Evolutionary conservation across 1,140 invertebrate genomes (phyloP), one percentile per base, ranked within the genome.

Genomic region (Heliconius eleuchia): DNA sequence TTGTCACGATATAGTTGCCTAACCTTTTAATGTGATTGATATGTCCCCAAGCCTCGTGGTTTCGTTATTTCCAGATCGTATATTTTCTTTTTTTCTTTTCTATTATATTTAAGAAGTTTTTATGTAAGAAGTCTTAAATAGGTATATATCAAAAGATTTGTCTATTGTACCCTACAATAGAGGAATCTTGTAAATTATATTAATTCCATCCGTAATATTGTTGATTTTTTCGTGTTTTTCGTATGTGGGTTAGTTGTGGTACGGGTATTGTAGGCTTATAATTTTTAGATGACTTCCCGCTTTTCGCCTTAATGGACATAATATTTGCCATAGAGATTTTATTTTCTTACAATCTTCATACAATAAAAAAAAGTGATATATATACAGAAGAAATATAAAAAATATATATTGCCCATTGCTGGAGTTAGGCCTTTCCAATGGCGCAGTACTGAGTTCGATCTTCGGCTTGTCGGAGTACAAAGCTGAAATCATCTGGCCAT

Each of bases 21-120:
- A 23, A 57, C n/a, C n/a, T 57, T 57, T 57, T 57, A 57, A n/a
- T 57, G 55, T 57, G 55, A 57, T 57, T 57, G 55, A 23, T 57
- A 23, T 57, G n/a, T 57, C 55, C 4, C 55, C 55, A 11, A 57
- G 55, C 9, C 7, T 9, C 50, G n/a, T n/a, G 55, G 55, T n/a
- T 57, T n/a, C n/a, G 55, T 23, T 57, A 57, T 23, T 57, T 57
- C 55, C n/a, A 57, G 2, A 23, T 23, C 55, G 55, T 57, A 18
- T 57, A 57, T 57, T 57, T 57, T n/a, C n/a, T 57, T 57, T 57
- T 57, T 57, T 57, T n/a, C n/a, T 57, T 57, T 57, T 9, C 3
- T 57, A 57, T 23, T 57, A 57, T 57, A 57, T 57, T 46, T 46
- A 1, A 46, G 42, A 46, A 46, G 42, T 46, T 46, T 46, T 46